These are phyloP conservation scores for Anolis apletophallus DNA, from an alignment of 2,797 vertebrate species.

Conservation along the genomic window DNA sequence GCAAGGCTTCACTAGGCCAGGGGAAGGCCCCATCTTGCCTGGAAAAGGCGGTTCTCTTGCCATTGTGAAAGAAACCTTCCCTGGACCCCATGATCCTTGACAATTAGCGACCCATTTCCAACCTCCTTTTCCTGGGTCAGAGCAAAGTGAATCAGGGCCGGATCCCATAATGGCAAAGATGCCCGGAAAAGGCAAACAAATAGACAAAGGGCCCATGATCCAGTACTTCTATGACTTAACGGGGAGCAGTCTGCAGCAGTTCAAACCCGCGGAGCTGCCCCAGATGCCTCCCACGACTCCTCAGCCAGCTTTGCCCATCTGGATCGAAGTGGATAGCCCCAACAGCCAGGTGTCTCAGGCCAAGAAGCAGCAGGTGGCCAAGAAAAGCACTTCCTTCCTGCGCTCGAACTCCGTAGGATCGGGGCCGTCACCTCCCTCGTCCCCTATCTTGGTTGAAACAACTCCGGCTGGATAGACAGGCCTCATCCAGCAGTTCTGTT, in stretches of 20 bases:
- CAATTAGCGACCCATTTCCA: too few relatives aligned
- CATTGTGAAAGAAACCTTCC: too few relatives aligned
- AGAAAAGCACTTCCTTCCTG: slow-evolving; percentile 92
- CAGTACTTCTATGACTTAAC: slow-evolving; percentile 91
- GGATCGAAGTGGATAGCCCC: slow-evolving; percentile 33
- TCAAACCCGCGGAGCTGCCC: slow-evolving; percentile 67
- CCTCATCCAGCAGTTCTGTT: slow-evolving; percentile 62
- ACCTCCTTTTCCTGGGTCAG: too few relatives aligned
- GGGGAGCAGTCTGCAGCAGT: slow-evolving; percentile 71
- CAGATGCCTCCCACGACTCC: slow-evolving; percentile 34
- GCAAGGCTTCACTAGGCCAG: too few relatives aligned
- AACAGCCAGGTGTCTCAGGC: slow-evolving; percentile 80
- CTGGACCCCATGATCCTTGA: too few relatives aligned
- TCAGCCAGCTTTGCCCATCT: background rate
- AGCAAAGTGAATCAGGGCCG: too few relatives aligned
- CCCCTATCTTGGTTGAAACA: slow-evolving; percentile 64
- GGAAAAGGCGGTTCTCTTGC: too few relatives aligned
- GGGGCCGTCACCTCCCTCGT: slow-evolving; percentile 72
- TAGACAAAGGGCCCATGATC: slow-evolving; percentile 94
- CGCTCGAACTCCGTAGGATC: slow-evolving; percentile 79
- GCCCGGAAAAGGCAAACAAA: too few relatives aligned
- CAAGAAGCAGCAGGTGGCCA: slow-evolving; percentile 94
- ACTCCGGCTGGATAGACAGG: slow-evolving; percentile 32
- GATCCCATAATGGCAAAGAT: too few relatives aligned
- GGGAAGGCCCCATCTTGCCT: too few relatives aligned